Conservation (phyloP, 2,113 vertebrate species). For the Percopsis transmontana region DNA sequence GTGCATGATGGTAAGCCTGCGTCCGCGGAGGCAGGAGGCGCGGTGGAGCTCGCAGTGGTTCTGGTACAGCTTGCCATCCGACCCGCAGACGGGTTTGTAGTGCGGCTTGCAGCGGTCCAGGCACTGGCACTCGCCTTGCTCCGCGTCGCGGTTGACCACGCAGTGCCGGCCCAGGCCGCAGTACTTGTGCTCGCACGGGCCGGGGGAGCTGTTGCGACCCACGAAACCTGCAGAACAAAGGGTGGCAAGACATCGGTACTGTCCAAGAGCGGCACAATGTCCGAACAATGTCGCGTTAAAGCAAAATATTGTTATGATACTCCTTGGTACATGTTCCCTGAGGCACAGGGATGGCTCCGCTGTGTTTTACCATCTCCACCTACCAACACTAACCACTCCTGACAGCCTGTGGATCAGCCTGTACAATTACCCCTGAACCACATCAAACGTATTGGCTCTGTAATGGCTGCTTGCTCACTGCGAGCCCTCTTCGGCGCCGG, state of each 20-base stretch:
- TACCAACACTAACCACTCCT: conserved; percentile 22
- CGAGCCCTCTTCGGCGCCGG: conserved; percentile 21
- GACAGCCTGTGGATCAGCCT: conserved; percentile 32
- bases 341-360: not conserved
- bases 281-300: no score
- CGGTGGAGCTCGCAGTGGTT: conserved; percentile 96
- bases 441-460: conserved; percentile 28
- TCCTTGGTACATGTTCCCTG: not conserved
- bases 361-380: not conserved
- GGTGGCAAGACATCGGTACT: no score
- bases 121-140: conserved; percentile 86
- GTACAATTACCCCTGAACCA: conserved; percentile 39
- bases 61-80: conserved; percentile 91
- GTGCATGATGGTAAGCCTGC: conserved; percentile 90
- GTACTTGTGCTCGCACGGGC: conserved; percentile 91
- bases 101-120: conserved; percentile 88
- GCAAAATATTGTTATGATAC: not conserved
- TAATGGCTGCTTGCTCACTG: conserved; percentile 33
- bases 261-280: no score
- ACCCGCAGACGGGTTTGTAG: conserved; percentile 94
- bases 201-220: conserved; percentile 65
- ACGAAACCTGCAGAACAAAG: conserved; percentile 68
- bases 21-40: conserved; percentile 86
- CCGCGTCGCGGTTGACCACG: conserved; percentile 75
- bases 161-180: conserved; percentile 94